Conservation (phyloP, 2,888 invertebrate species). For the Hypselothyrea guttata region DNA sequence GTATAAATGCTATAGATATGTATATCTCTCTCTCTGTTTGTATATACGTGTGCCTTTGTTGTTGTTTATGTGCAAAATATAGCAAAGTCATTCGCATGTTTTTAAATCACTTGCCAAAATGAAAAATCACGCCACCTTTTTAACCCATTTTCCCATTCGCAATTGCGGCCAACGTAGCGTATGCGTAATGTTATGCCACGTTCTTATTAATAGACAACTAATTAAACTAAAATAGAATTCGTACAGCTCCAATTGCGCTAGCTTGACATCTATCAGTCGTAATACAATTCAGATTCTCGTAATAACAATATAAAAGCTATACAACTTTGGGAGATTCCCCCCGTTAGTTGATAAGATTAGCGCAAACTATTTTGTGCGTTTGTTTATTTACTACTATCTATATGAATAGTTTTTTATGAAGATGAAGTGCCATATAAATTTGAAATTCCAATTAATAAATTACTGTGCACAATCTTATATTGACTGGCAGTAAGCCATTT, state of each 20-base stretch:
- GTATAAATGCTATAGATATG: conserved; percentile 10
- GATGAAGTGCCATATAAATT: too few relatives aligned
- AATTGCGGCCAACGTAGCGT: conserved; percentile 29
- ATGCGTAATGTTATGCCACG: conserved; percentile 45
- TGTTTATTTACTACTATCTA: too few relatives aligned
- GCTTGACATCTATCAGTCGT: not conserved
- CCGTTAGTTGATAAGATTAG: too few relatives aligned
- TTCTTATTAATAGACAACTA: conserved; percentile 9
- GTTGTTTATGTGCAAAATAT: conserved; percentile 19
- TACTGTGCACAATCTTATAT: too few relatives aligned
- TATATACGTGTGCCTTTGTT: conserved; percentile 2
- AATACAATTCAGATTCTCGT: too few relatives aligned
- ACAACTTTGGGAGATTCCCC: not conserved
- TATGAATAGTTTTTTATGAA: not conserved
- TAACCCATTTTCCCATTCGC: conserved; percentile 24
- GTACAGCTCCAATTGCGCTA: not conserved
- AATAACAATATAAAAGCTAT: too few relatives aligned
- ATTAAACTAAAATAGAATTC: conserved; percentile 18
- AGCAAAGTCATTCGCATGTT: conserved; percentile 34
- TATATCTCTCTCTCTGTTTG: not conserved
- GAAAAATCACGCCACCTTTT: conserved; percentile 63
- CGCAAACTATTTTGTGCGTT: not conserved
- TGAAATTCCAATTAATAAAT: too few relatives aligned
- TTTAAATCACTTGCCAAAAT: conserved; percentile 44
- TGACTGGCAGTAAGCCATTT: too few relatives aligned